Evolutionary conservation across 2,888 invertebrate genomes (phyloP), one percentile per base, ranked within the genome.

Genomic region (Dicycla oo): DNA sequence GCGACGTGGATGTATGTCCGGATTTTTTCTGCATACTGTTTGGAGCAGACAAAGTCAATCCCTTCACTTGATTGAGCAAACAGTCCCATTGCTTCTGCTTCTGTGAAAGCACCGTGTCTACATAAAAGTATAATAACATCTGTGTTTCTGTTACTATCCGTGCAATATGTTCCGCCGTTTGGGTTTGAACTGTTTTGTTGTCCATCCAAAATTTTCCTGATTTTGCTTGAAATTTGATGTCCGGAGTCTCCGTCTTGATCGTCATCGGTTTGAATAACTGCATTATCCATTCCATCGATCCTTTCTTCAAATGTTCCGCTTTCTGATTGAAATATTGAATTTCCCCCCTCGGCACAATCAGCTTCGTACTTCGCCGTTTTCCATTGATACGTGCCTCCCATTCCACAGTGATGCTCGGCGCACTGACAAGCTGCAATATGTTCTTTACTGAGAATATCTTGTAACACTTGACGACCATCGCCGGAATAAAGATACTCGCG

Each of bases 401-500:
- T 51, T 69, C 69, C 69, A 34, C 34, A 34, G 0, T 60, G 6
- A 65, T 60, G 67, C 4, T 70, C 61, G 64, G 73, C 71, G 71
- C 75, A 78, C 73, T 75, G 15, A 75, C 67, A 75, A 75, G 75
- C 0, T 30, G n/a, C 4, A 67, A 75, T 0, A 78, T 78, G 54
- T 71, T 74, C 56, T 6, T 18, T 1, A 47, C 38, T 2, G 71
- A 72, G 78, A 78, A 81, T 23, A 26, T 73, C 78, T 11, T 82
- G 81, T 74, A 82, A 7, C 1, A 79, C 60, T 81, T 84, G 83
- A 82, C 80, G 78, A 85, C 82, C 79, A 82, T 82, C 58, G 80
- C 76, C 79, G 82, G 81, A 81, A 81, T 83, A 82, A 86, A 86
- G 74, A 81, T 82, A 84, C 80, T 83, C 61, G 80, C 83, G 80